Evolutionary conservation across 1,140 invertebrate genomes (phyloP), one percentile per base, ranked within the genome.

Genomic region (Andrena cerasifolii): DNA sequence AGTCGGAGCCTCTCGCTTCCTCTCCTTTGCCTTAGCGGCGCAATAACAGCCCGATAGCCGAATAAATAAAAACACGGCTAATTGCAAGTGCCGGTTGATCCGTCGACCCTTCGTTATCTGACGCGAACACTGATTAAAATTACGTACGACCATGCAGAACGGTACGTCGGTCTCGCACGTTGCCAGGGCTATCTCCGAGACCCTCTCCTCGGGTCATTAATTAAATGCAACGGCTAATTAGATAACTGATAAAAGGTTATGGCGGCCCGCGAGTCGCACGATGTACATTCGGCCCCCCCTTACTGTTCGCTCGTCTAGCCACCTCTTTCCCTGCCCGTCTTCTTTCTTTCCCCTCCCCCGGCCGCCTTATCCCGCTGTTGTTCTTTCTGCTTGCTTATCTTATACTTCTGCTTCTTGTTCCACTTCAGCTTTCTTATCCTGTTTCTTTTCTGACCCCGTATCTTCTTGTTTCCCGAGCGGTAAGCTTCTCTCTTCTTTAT

Each of bases 191-290:
- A 67, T 80, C 80, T 84, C 78, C 71, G 66, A 45, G 72, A n/a
- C 75, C 71, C 68, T 82, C 78, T 84, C 21, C 51, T 76, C 43
- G 68, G 62, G 51, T 80, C 81, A 82, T 85, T 89, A 88, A 89
- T 89, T 88, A 87, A 88, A 88, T 87, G 84, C 85, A 87, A 88
- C 80, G 74, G 83, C 82, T 89, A 89, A 89, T 90, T 90, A 90
- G 85, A 89, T 88, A 86, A 90, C 82, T 87, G 88, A 89, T 89
- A 87, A 86, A 83, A 84, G 82, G 80, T 86, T 85, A 86, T 86
- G 78, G 85, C 58, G 66, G 54, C n/a, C 71, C 31, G 51, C 59
- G 61, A 78, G 67, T 54, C 58, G 65, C 66, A 61, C 75, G 73
- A 71, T 80, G 82, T 80, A 75, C 56, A 80, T 75, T 79, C 31